Base-by-base conservation (phyloP, 2,113 vertebrate species). In the Crotophaga sulcirostris region DNA sequence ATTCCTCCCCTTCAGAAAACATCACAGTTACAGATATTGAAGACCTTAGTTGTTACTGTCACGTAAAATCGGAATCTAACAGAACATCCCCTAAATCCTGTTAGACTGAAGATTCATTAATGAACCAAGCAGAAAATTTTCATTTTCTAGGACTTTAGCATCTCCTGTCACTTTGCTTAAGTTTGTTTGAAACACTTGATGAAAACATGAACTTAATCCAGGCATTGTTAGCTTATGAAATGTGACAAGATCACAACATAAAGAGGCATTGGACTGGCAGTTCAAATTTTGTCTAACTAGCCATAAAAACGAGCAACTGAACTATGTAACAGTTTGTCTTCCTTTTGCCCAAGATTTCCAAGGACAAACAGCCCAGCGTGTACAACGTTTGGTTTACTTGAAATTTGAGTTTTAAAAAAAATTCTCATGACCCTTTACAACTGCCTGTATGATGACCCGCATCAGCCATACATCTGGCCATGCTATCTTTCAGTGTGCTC, bases 21-120 rank as follows among this genome's bases (percentile, higher is more conserved):
- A 44, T 51, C 47, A n/a, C 84, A 73, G 79, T 92, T 94, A 74
- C 26, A 91, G 79, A 86, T 96, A 96, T 80, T 95, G 84, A 87
- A 87, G 73, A 51, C 21, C 69, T 94, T 82, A 49, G 59, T 86
- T 96, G 94, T 91, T 87, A 89, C 78, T 93, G 60, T 84, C 64
- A 70, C 87, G 62, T 90, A 47, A 93, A 96, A 83, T 72, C 76
- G 84, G 51, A 94, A 86, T 89, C 90, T 38, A 80, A 80, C 36
- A 44, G 59, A 91, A 58, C 31, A n/a, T 75, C 10, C n/a, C 66
- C 52, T 79, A 54, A 75, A 96, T 73, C 14, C 29, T 67, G 60
- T 85, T 38, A 52, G 8, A 40, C 23, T 63, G 45, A 73, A 70
- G 44, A 56, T 73, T 83, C 93, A 87, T 84, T 89, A 88, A 59